These are phyloP conservation scores for Catostylus mosaicus DNA, from an alignment of 30 jellyfish, hydroid and myxozoan species.

Conservation along the genomic window DNA sequence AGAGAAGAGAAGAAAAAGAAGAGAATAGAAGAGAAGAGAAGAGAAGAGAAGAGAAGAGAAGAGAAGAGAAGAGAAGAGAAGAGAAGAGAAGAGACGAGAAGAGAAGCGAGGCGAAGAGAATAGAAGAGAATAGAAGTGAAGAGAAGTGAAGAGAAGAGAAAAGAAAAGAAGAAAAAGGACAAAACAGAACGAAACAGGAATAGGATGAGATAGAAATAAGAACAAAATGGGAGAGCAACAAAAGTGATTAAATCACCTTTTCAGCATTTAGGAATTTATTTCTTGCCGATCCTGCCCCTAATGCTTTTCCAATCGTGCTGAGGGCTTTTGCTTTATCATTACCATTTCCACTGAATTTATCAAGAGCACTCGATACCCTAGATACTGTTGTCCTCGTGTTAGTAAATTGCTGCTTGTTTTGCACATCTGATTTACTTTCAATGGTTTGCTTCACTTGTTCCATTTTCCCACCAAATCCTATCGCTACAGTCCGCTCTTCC, in stretches of 20 bases:
- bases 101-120: not conserved
- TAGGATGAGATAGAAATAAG: not conserved
- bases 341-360: slow-evolving; percentile 18
- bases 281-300: slow-evolving; percentile 54
- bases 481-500: slow-evolving; percentile 42
- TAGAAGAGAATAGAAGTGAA: not conserved
- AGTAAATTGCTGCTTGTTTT: slow-evolving; percentile 36
- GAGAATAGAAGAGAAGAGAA: too few species aligned
- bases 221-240: not conserved
- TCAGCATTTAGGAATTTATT: slow-evolving; percentile 62
- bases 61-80: not conserved
- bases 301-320: slow-evolving; percentile 56
- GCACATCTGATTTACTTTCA: slow-evolving; percentile 21
- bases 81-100: not conserved
- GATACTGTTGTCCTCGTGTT: slow-evolving; percentile 29
- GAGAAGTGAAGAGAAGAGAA: not conserved
- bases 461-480: slow-evolving; percentile 15
- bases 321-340: slow-evolving; percentile 47
- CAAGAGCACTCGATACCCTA: slow-evolving; percentile 45
- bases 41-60: not conserved
- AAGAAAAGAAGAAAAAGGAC: not conserved
- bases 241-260: slow-evolving; percentile 17
- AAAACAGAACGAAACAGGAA: not conserved
- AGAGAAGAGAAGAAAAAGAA: not conserved
- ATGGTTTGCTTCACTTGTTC: slow-evolving; percentile 24